Evolutionary conservation across 2,888 invertebrate species (phyloP), one percentile per base, ranked within the genome.

Genomic region (Galerucella calmariensis): DNA sequence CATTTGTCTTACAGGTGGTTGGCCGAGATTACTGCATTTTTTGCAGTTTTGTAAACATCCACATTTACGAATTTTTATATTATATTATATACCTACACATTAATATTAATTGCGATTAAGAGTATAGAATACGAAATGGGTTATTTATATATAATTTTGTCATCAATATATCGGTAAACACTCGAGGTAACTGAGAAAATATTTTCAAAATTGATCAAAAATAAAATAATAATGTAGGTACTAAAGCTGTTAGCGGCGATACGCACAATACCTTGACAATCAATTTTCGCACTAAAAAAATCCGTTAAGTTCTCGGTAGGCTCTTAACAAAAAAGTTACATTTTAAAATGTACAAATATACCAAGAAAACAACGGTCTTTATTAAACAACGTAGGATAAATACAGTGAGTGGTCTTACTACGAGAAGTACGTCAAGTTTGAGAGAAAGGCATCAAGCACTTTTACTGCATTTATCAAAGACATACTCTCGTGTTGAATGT

Each of bases 371-470:
- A 73, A 73, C 73, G 73, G 73, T 73, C 73, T 67, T 58, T 14
- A 59, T 66, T 59, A 72, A 67, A 67, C 56, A 46, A 53, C 20
- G 69, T 41, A 61, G 69, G 61, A 69, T 46, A 69, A 69, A 46
- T 46, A 11, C 46, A 46, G 1, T 11, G 11, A 46, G 27, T 5
- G 35, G 0, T 69, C 68, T 58, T 59, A 59, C 68, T 56, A 56
- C 65, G 44, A 58, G 70, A 53, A 71, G n/a, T n/a, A n/a, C n/a
- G 9, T 65, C 14, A 14, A 65, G 56, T 65, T 68, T 41, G 65
- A 78, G 78, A 78, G 78, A 78, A 78, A 78, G 78, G 78, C 73
- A 72, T 62, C 41, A 20, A 48, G 63, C 65, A 75, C 77, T 77
- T 76, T 77, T 75, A 78, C 73, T 67, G 73, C 27, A 70, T 46